These are phyloP conservation scores for Acridotheres tristis DNA, from an alignment of 2,797 vertebrate genomes.

Conservation along the genomic window DNA sequence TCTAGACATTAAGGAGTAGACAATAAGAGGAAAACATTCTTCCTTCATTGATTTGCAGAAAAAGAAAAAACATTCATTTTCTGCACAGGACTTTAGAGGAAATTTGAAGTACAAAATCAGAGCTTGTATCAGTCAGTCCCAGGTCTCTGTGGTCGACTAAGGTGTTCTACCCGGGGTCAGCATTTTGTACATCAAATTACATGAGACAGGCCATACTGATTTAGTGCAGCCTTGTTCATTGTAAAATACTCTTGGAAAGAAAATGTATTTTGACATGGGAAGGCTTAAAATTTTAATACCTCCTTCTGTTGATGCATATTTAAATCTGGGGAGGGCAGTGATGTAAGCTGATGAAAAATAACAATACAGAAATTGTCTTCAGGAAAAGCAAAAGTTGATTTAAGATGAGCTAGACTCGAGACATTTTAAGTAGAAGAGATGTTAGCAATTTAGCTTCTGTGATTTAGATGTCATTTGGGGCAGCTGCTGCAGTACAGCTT, in stretches of 20 bases:
- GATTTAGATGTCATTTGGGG: background rate
- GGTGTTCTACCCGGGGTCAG: background rate
- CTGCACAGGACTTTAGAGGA: background rate
- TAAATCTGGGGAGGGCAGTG: background rate
- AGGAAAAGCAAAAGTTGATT: background rate
- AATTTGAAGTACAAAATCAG: background rate
- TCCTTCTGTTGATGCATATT: background rate
- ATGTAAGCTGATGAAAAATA: background rate
- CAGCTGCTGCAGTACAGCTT: background rate
- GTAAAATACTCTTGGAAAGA: background rate
- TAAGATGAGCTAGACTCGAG: background rate
- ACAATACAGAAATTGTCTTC: background rate
- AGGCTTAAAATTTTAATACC: background rate
- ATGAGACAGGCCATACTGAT: background rate
- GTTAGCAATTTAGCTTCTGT: background rate
- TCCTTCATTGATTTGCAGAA: background rate
- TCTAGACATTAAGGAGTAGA: background rate
- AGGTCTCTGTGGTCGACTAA: background rate
- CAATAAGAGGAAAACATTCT: background rate
- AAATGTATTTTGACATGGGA: background rate
- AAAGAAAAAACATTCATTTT: background rate
- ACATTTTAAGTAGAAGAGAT: background rate
- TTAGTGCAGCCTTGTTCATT: background rate
- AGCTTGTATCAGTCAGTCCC: background rate
- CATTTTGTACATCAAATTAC: background rate